Evolutionary conservation across 2,888 invertebrate genomes (phyloP).

Genomic region (Hypomecis atomaria): DNA sequence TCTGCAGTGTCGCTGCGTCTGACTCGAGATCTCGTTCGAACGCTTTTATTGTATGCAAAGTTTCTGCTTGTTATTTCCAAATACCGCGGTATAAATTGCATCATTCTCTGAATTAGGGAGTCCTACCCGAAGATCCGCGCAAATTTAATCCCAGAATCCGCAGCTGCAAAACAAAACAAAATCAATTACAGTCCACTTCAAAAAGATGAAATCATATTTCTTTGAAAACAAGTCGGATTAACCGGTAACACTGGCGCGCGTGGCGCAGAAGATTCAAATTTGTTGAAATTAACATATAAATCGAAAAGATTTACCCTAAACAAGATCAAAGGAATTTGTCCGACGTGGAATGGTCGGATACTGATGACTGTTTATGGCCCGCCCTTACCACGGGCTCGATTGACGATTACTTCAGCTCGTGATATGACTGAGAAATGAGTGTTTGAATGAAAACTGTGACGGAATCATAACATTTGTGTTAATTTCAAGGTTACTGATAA

Average conservation of each 20-base stretch:
- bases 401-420: slow-evolving; percentile 25
- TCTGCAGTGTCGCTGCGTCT: neutral
- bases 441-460: slow-evolving; percentile 38
- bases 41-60: slow-evolving; percentile 1
- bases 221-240: slow-evolving; percentile 66
- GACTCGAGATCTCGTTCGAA: neutral
- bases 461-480: neutral
- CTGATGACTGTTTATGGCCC: slow-evolving; percentile 75
- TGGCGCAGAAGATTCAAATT: slow-evolving; percentile 77
- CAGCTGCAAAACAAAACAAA: slow-evolving; percentile 43
- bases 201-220: slow-evolving; percentile 59
- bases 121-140: slow-evolving; percentile 9
- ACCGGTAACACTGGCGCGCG: slow-evolving; percentile 65
- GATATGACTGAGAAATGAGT: slow-evolving; percentile 24
- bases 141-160: slow-evolving; percentile 29
- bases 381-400: slow-evolving; percentile 29
- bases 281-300: slow-evolving; percentile 81
- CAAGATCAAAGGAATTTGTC: slow-evolving; percentile 82
- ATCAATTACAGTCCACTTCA: slow-evolving; percentile 49
- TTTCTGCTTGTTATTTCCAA: slow-evolving; percentile 1
- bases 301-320: slow-evolving; percentile 83
- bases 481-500: neutral
- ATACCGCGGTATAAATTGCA: neutral
- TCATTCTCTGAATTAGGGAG: slow-evolving; percentile 1
- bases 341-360: slow-evolving; percentile 62